Evolutionary conservation across 2,113 vertebrate genomes (phyloP).

Genomic region (Heterotilapia buettikoferi): DNA sequence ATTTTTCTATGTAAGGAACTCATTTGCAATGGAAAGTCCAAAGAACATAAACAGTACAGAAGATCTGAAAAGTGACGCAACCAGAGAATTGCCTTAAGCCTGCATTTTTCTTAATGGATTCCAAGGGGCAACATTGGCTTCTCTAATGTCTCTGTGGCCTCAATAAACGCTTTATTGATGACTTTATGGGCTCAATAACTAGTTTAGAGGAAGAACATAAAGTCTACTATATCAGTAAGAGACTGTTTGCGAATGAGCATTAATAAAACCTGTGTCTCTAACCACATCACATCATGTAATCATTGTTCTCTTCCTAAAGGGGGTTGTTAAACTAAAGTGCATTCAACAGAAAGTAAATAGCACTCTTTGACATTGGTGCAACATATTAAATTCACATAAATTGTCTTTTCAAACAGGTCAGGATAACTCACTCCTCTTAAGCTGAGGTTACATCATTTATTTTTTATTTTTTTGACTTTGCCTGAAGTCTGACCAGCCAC

Average conservation of each 20-base stretch:
- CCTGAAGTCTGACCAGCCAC: not conserved
- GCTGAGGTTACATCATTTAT: not conserved
- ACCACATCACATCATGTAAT: not conserved
- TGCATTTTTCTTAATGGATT: not conserved
- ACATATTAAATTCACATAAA: not conserved
- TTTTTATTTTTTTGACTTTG: not conserved
- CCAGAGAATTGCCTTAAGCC: not conserved
- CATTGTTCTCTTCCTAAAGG: rapidly evolving
- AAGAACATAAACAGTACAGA: not conserved
- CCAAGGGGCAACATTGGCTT: not conserved
- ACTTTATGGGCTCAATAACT: not conserved
- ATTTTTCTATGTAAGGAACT: not conserved
- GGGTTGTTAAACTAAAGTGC: not conserved
- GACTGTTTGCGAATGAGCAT: rapidly evolving
- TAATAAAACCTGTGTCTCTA: not conserved
- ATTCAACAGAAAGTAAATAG: not conserved
- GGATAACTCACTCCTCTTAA: not conserved
- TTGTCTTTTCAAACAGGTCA: not conserved
- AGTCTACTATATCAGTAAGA: not conserved
- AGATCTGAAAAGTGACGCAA: not conserved
- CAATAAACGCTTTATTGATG: not conserved
- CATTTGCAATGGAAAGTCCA: not conserved
- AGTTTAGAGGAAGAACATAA: not conserved
- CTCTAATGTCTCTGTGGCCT: not conserved
- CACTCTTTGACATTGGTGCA: not conserved